Evolutionary conservation across 2,113 vertebrate genomes (phyloP).

Genomic region (Megalops atlanticus): DNA sequence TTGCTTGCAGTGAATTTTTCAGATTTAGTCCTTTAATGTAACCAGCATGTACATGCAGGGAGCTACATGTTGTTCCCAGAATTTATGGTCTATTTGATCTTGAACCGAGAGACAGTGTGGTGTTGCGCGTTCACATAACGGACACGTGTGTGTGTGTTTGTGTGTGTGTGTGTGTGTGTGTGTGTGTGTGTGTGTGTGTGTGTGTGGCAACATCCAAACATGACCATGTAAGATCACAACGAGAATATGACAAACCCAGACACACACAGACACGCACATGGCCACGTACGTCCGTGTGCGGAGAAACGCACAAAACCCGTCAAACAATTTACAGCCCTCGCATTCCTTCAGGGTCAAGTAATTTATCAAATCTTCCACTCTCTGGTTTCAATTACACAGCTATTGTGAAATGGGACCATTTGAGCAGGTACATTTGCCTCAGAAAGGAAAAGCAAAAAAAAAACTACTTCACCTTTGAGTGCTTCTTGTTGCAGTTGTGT

Average conservation of each 20-base stretch:
- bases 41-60: conserved; percentile 14
- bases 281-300: conserved; percentile 51
- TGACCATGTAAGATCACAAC: conserved; percentile 69
- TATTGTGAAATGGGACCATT: conserved; percentile 94
- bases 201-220: conserved; percentile 32
- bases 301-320: conserved; percentile 72
- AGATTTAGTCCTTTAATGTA: conserved; percentile 39
- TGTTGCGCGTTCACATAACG: conserved; percentile 56
- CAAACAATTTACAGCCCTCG: conserved; percentile 94
- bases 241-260: conserved; percentile 46
- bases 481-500: background rate
- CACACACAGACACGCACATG: conserved; percentile 51
- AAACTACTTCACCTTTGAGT: too few relatives aligned
- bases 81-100: conserved; percentile 55
- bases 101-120: conserved; percentile 37
- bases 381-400: conserved; percentile 99
- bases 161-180: too few relatives aligned
- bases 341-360: conserved; percentile 98
- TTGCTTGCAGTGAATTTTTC: conserved; percentile 24
- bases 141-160: conserved; percentile 53
- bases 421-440: conserved; percentile 99
- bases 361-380: conserved; percentile 99
- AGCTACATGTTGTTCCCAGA: conserved; percentile 29
- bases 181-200: too few relatives aligned
- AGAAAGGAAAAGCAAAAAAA: conserved; percentile 84